Evolutionary conservation across 1,140 invertebrate species (phyloP), one percentile per base, ranked within the genome.

Genomic region (Nasonia giraulti): DNA sequence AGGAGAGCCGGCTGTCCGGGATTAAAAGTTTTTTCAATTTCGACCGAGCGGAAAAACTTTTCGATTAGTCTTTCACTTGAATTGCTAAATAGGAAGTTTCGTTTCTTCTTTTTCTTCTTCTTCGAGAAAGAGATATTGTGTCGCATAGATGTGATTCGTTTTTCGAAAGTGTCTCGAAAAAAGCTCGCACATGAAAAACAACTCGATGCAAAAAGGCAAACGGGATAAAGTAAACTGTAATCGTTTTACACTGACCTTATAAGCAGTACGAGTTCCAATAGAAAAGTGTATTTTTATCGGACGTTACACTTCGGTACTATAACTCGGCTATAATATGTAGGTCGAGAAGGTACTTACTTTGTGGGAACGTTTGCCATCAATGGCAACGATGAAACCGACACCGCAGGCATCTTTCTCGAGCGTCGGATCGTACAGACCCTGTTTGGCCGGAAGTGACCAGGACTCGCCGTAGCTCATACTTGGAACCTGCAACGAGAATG

Each of bases 311-410:
- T 66, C 62, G 11, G 14, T 17, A 20, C 20, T 66, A 11, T n/a
- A 14, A 66, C 33, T 37, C 33, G 33, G 33, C 5, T 37, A 37
- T 37, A 27, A 27, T 27, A 27, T 37, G 33, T 3, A 37, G 33
- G 27, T n/a, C 55, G 55, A 66, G 11, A 66, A n/a, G 23, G 44
- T 76, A 76, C 84, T 94, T 92, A 98, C 98, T 96, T 99, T 98
- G 94, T 99, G 97, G 83, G 97, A 97, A 85, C 96, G 94, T 89
- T 95, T 95, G 86, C 99, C 99, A 95, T 99, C 97, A 92, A 99
- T 99, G 91, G 97, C 97, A 89, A 99, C 98, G 87, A 99, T 98
- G 93, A 99, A 99, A 87, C 99, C 99, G 89, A 99, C 99, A 85
- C 99, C 99, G 91, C 99, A 99, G 86, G 98, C 98, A 91, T 99